Conservation (phyloP, 2,797 vertebrate species). For the Moxostoma hubbsi region DNA sequence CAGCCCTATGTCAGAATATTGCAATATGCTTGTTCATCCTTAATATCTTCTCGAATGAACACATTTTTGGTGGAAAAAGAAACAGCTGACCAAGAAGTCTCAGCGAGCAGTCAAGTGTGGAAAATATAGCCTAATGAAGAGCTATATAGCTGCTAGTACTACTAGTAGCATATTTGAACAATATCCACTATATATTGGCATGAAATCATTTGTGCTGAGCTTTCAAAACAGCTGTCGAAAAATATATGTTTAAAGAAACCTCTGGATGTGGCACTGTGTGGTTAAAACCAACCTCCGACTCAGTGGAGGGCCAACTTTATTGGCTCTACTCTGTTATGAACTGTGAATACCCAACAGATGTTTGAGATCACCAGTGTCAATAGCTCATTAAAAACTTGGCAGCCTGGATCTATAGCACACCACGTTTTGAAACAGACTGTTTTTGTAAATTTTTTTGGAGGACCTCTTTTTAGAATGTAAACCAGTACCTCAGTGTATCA, state of each 20-base stretch:
- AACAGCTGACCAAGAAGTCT: conserved; percentile 32
- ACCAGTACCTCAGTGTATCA: conserved; percentile 55
- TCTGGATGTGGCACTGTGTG: conserved; percentile 54
- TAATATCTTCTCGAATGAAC: conserved; percentile 9
- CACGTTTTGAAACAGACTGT: conserved; percentile 20
- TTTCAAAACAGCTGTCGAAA: conserved; percentile 51
- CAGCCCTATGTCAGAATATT: conserved; percentile 6
- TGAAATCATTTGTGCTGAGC: conserved; percentile 41
- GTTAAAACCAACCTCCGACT: conserved; percentile 48
- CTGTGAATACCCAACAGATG: conserved; percentile 76
- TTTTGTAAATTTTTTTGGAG: conserved; percentile 53
- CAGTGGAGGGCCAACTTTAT: conserved; percentile 68
- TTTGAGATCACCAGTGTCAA: conserved; percentile 77
- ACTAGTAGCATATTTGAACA: conserved; percentile 36
- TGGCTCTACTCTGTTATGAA: conserved; percentile 75
- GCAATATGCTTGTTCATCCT: conserved; percentile 21
- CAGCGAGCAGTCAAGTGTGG: conserved; percentile 18
- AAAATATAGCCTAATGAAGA: conserved; percentile 33
- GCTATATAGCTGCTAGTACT: conserved; percentile 21
- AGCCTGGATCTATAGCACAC: conserved; percentile 53
- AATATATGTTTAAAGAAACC: conserved; percentile 54
- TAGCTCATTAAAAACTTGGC: conserved; percentile 76
- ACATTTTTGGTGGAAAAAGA: not conserved
- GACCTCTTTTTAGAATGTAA: conserved; percentile 17
- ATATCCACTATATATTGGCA: conserved; percentile 33